Conservation (phyloP, 2,113 vertebrate species). For the Mus pahari region DNA sequence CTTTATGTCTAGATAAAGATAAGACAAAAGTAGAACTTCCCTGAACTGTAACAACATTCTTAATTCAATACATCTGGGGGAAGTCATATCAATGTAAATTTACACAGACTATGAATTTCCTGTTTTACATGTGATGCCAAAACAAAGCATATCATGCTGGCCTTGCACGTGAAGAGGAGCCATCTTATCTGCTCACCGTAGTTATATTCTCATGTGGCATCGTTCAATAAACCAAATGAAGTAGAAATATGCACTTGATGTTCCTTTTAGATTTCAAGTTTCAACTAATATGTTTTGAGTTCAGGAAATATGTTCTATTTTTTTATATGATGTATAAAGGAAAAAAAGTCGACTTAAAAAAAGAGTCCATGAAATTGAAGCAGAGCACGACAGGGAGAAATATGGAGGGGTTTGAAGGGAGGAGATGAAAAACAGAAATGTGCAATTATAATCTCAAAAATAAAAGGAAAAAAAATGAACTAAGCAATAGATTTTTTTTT, state of each 20-base stretch:
- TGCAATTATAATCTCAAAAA: neutral
- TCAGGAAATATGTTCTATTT: neutral
- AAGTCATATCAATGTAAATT: slow-evolving; percentile 55
- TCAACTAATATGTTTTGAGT: slow-evolving; percentile 58
- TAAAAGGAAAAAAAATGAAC: slow-evolving; percentile 24
- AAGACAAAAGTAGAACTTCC: slow-evolving; percentile 45
- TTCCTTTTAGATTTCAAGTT: slow-evolving; percentile 53
- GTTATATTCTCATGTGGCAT: slow-evolving; percentile 54
- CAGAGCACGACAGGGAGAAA: no score
- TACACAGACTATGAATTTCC: slow-evolving; percentile 50
- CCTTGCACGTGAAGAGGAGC: slow-evolving; percentile 6
- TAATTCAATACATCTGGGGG: slow-evolving; percentile 51
- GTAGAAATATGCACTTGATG: neutral
- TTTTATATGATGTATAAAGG: neutral
- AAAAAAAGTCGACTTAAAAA: slow-evolving; percentile 39
- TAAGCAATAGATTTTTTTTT: neutral
- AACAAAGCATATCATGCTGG: slow-evolving; percentile 50
- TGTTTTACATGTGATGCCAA: slow-evolving; percentile 60
- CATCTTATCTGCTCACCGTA: slow-evolving; percentile 48
- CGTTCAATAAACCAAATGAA: slow-evolving; percentile 63
- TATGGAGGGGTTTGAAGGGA: neutral
- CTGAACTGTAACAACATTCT: neutral
- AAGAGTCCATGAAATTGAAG: neutral
- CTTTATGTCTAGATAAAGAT: slow-evolving; percentile 18
- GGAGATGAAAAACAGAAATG: neutral